phyloP scores from a whole-genome alignment of 2,113 vertebrate species.

The Salvelinus fontinalis region DNA sequence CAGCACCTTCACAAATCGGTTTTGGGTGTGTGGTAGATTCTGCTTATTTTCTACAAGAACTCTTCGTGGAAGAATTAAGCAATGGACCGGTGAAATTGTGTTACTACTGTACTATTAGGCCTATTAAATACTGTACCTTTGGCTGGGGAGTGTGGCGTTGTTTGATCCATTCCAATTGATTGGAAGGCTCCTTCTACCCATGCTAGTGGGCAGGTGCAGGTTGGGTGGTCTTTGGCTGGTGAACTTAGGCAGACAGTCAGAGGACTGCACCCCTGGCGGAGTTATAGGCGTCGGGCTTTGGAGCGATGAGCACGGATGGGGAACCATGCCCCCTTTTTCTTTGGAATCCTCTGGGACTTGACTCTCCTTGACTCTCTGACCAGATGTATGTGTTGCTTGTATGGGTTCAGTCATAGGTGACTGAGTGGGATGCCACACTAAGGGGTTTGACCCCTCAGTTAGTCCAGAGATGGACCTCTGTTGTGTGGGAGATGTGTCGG shows the following conservation, averaged over 20 bases:
- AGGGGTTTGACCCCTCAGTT: not conserved
- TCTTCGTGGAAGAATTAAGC: no score
- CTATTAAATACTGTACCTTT: slow-evolving; percentile 47
- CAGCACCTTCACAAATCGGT: no score
- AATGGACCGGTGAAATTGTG: no score
- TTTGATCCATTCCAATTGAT: slow-evolving; percentile 19
- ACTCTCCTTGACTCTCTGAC: not conserved
- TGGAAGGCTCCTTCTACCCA: slow-evolving; percentile 21
- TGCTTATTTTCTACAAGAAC: no score
- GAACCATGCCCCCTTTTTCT: not conserved
- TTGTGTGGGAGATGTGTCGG: not conserved
- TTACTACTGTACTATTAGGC: no score
- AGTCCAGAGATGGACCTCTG: not conserved
- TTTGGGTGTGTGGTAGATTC: no score
- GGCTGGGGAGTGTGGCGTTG: not conserved
- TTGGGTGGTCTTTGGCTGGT: slow-evolving; percentile 57
- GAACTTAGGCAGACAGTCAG: slow-evolving; percentile 56
- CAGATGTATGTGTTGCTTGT: not conserved
- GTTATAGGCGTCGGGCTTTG: not conserved
- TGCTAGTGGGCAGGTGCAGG: slow-evolving; percentile 38
- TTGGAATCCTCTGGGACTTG: not conserved
- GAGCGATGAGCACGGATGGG: not conserved
- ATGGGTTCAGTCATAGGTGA: slow-evolving; percentile 1
- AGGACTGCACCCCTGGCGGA: slow-evolving; percentile 5
- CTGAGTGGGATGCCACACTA: not conserved